Base-by-base conservation (phyloP, 2,797 vertebrate species). In the Petrocephalus sullivani region DNA sequence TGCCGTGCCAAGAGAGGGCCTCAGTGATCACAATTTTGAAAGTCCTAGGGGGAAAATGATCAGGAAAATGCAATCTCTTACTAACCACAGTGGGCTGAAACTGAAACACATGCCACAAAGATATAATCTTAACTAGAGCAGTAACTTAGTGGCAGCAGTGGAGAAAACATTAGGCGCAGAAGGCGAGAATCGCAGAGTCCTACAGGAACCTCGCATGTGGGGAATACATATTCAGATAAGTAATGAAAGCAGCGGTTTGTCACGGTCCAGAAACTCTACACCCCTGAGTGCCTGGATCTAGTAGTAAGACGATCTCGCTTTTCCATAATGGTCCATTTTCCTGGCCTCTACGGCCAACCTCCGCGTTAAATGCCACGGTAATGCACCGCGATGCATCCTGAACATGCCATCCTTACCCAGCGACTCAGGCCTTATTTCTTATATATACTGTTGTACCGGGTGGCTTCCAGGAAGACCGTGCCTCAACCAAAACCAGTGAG, bases 291-390 rank as follows among this genome's bases (percentile, higher is more conserved):
- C 83, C 23, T 54, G 51, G 83, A 54, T 85, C 83, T 53, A 85
- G 83, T 12, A 5, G 28, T 56, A 85, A 85, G 51, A 56, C 2
- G 53, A 54, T 85, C 23, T 16, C 9, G 51, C 53, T 23, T 28
- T 84, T 85, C 53, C 51, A 23, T 85, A 85, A 85, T 57, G 83
- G 51, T 56, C 21, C 49, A 56, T 54, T 85, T 85, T 85, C 83
- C 53, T 85, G 83, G 54, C n/a, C 67, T 1, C 12, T 71, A 85
- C 16, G 51, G 12, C 51, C 83, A 56, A 8, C 28, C 81, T 51
- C 49, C 3, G 49, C 49, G 57, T 57, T 85, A 85, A 51, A 85
- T 54, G 53, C 10, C 23, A 57, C 0, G 53, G 33, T 85, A 54
- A 85, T 85, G 83, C 23, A 4, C n/a, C 54, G 2, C 51, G 6